phyloP scores from a whole-genome alignment of 2,888 invertebrate genomes.

The Brachynemurus nebulosus region DNA sequence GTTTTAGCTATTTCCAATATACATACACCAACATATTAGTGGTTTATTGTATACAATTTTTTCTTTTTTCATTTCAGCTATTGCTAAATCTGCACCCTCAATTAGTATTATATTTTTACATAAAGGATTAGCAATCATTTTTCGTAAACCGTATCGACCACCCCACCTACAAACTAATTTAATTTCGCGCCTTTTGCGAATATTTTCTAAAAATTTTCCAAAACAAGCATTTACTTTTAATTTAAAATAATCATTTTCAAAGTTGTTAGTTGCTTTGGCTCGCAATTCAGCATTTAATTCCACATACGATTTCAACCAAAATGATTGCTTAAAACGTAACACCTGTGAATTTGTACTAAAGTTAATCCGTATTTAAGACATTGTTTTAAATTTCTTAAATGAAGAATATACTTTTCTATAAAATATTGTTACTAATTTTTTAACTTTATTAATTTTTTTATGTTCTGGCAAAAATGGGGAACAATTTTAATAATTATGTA shows the following conservation, averaged over 20 bases:
- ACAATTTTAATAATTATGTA: background rate
- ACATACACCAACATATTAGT: constrained; percentile 1
- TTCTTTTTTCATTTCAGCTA: background rate
- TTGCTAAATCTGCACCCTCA: background rate
- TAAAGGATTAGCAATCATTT: background rate
- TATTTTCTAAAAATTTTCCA: constrained; percentile 17
- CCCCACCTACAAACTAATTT: constrained; percentile 10
- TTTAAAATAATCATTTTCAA: constrained; percentile 16
- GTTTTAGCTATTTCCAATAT: constrained; percentile 1
- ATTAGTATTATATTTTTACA: background rate
- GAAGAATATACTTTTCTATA: constrained; percentile 5
- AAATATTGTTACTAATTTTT: constrained; percentile 2
- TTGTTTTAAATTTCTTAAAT: constrained; percentile 5
- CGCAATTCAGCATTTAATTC: constrained; percentile 14
- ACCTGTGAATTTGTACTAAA: constrained; percentile 14
- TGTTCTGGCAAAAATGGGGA: constrained; percentile 1
- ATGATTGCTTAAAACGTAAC: constrained; percentile 16
- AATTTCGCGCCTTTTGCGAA: constrained; percentile 11
- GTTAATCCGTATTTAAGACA: constrained; percentile 3
- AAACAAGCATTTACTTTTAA: constrained; percentile 16
- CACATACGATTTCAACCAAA: constrained; percentile 16
- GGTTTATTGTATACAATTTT: background rate
- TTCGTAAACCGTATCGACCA: background rate
- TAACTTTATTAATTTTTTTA: background rate
- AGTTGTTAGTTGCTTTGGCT: constrained; percentile 14